Evolutionary conservation across 2,113 vertebrate genomes (phyloP).

Genomic region (Girardinichthys multiradiatus): DNA sequence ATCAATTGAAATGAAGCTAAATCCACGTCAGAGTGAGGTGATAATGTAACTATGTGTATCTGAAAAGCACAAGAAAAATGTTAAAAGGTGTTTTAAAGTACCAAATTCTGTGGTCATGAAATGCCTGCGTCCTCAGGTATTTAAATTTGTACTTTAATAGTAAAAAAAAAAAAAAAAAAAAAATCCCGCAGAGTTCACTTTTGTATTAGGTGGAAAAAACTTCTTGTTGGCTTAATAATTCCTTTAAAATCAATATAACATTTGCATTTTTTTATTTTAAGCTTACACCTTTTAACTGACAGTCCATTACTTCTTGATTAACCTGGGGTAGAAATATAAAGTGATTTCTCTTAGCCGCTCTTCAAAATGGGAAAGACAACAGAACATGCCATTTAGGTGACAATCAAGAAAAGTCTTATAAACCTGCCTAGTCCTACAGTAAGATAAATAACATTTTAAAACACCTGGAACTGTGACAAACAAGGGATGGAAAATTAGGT

Average conservation of each 20-base stretch:
- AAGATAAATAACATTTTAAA: too few relatives aligned
- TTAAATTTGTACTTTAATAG: neutral
- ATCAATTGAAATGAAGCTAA: constrained; percentile 28
- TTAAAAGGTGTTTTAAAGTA: neutral
- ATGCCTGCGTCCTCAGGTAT: neutral
- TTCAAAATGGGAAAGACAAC: neutral
- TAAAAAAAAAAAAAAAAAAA: neutral
- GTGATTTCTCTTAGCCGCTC: neutral
- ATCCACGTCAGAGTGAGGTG: neutral
- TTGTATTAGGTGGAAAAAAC: too few relatives aligned
- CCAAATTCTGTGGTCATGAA: neutral
- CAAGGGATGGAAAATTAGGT: too few relatives aligned
- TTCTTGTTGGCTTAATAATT: too few relatives aligned
- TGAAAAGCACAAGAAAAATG: neutral
- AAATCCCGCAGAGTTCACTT: too few relatives aligned
- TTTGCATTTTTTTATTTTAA: neutral
- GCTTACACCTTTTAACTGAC: neutral
- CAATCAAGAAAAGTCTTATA: too few relatives aligned
- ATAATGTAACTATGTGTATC: neutral
- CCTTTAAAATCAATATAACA: too few relatives aligned
- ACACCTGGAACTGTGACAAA: too few relatives aligned
- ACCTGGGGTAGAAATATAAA: neutral
- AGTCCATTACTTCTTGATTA: too few relatives aligned
- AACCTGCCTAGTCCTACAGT: too few relatives aligned
- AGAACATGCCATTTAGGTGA: too few relatives aligned